These are phyloP conservation scores for Latrodectus hesperus DNA, from an alignment of 2,888 invertebrate species.

Conservation along the genomic window DNA sequence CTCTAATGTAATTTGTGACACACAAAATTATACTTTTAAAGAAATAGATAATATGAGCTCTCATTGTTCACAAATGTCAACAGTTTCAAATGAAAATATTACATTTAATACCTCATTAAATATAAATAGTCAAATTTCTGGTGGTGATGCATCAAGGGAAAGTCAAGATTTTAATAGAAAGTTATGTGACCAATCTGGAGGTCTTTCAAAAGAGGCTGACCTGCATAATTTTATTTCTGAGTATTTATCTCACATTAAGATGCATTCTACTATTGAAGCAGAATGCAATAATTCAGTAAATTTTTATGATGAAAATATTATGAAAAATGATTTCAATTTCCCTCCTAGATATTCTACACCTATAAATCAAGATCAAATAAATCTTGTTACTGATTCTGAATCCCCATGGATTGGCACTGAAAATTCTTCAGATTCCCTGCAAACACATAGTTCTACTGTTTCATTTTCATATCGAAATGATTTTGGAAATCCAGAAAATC, in stretches of 20 bases:
- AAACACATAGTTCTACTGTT: neutral
- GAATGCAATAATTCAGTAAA: neutral
- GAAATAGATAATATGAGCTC: too few species aligned
- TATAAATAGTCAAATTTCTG: too few species aligned
- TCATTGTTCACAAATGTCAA: too few species aligned
- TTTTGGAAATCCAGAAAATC: neutral
- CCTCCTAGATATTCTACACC: neutral
- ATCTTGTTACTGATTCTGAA: neutral
- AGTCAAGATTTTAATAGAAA: too few species aligned
- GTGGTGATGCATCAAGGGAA: too few species aligned
- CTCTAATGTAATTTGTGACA: too few species aligned
- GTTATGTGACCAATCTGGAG: too few species aligned
- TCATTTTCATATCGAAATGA: neutral
- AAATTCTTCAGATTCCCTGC: constrained; percentile 4
- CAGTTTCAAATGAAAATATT: too few species aligned
- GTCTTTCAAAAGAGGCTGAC: too few species aligned
- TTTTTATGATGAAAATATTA: neutral
- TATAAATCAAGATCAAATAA: neutral
- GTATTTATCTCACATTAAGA: neutral
- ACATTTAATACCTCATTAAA: too few species aligned
- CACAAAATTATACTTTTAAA: too few species aligned
- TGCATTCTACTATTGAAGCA: neutral
- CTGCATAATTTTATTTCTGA: neutral
- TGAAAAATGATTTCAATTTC: neutral
- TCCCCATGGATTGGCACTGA: neutral